Base-by-base conservation (phyloP, 2,797 vertebrate species). In the Brotogeris chrysoptera region DNA sequence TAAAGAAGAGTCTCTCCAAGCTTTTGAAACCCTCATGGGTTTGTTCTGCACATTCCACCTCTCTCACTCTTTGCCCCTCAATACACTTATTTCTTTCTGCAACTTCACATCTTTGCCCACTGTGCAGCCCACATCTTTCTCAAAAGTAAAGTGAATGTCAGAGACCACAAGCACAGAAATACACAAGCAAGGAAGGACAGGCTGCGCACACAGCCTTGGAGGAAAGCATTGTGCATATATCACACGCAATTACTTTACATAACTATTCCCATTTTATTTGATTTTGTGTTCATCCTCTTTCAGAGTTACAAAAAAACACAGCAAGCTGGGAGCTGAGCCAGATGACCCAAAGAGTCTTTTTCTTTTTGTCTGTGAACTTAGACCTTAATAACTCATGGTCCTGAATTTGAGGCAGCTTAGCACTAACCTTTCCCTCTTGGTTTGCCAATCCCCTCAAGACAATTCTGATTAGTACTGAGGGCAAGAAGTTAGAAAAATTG, bases 401-500 rank as follows among this genome's bases (percentile, higher is more conserved):
- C 43, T 57, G 27, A 24, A 66, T 50, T 27, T 63, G 61, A 94
- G 70, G 87, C 89, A 88, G 83, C 43, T 80, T 50, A 89, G 86
- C 73, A 70, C 59, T 77, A 91, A 91, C 90, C 73, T 79, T 86
- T 89, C 85, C 81, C 81, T 95, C 88, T 91, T 10, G 2, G 61
- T 83, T 74, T 92, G 80, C 68, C 92, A 92, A 82, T 85, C 93
- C 86, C 79, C 80, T 86, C 88, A 92, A 90, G 89, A 92, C 59
- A 92, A 90, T 73, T 93, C 70, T 87, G 88, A 97, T 77, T 96
- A 2, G 10, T 87, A 93, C 86, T 39, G 90, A 93, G 95, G 90
- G 90, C 77, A 92, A 92, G 72, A 95, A 94, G 74, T 96, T 92
- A 94, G 94, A 82, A 98, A 96, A 97, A 97, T 86, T 95, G 80